Evolutionary conservation across 1,140 invertebrate genomes (phyloP).

Genomic region (Scaptodrosophila lebanonensis): DNA sequence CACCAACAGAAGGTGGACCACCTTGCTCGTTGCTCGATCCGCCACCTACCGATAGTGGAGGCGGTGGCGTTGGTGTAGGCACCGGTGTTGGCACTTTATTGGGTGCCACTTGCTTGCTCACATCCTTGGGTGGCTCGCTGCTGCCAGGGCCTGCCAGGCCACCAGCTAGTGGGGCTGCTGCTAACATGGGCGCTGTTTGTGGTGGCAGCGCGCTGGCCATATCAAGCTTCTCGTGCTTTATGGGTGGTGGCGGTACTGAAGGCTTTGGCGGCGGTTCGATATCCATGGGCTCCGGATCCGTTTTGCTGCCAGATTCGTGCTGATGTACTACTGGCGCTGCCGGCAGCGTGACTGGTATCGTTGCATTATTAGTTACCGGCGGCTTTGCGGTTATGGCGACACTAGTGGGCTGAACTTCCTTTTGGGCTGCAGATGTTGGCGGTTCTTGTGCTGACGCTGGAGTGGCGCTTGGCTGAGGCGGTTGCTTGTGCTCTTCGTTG

Average conservation of each 20-base stretch:
- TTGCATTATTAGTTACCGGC: constrained; percentile 11
- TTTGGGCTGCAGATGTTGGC: background rate
- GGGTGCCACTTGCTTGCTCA: constrained; percentile 19
- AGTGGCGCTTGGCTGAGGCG: constrained; percentile 24
- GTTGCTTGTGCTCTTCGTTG: constrained; percentile 32
- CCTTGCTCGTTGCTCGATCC: constrained; percentile 25
- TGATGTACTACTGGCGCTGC: constrained; percentile 27
- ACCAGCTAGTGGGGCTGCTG: no score
- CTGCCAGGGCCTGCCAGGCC: no score
- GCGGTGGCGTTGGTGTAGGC: constrained; percentile 48
- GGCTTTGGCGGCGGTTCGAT: constrained; percentile 69
- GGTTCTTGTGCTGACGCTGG: constrained; percentile 12
- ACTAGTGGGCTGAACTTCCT: constrained; percentile 4
- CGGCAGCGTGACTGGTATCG: background rate
- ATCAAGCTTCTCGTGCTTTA: constrained; percentile 52
- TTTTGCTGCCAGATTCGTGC: constrained; percentile 63
- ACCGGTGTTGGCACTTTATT: constrained; percentile 37
- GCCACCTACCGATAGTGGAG: constrained; percentile 38
- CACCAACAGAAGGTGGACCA: no score
- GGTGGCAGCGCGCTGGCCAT: constrained; percentile 37
- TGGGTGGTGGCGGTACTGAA: constrained; percentile 54
- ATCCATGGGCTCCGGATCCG: constrained; percentile 74
- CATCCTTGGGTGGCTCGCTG: constrained; percentile 9
- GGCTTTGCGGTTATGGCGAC: constrained; percentile 16
- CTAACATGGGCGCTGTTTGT: constrained; percentile 25